Base-by-base conservation (phyloP, 2,797 vertebrate genomes). In the Neopelma chrysocephalum region DNA sequence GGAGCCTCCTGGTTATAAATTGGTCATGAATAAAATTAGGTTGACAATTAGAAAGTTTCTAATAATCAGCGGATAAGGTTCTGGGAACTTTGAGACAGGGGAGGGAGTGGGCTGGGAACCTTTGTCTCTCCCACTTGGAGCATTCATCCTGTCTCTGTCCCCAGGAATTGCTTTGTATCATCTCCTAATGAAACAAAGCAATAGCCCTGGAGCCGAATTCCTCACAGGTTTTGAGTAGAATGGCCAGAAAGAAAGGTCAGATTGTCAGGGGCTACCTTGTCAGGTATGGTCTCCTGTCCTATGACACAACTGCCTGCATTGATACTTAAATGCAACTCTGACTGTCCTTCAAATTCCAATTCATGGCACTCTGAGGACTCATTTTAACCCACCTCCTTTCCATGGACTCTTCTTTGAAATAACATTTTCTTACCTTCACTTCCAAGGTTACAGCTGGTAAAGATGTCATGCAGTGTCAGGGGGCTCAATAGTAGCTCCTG, bases 231-330 rank as follows among this genome's bases (percentile, higher is more conserved):
- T 85, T 42, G 47, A 62, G 42, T 11, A 45, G 32, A 72, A n/a
- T 40, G 31, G 47, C 10, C 42, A 54, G 78, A 57, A 80, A 54
- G 36, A 51, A 83, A 66, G 19, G 19, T 54, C 53, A 81, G 19
- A 22, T 51, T 66, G 31, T 32, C 65, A 70, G 51, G 19, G 50
- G 6, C 26, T 34, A 23, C 19, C 10, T 38, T 71, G 13, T 21
- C 14, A 14, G 27, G 11, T 36, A 17, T 19, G 5, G 20, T 81
- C 16, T 10, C 2, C 12, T 71, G 31, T n/a, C 31, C 61, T 47
- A 16, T n/a, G 40, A 53, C 40, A 84, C 36, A 48, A 53, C 1
- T 60, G 13, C 17, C 57, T 42, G 43, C 0, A 0, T 2, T 40
- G 32, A 25, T 9, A 21, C 36, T 78, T 68, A 64, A 82, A 7